Base-by-base conservation (phyloP, 2,113 vertebrate species). In the Columba janthina region DNA sequence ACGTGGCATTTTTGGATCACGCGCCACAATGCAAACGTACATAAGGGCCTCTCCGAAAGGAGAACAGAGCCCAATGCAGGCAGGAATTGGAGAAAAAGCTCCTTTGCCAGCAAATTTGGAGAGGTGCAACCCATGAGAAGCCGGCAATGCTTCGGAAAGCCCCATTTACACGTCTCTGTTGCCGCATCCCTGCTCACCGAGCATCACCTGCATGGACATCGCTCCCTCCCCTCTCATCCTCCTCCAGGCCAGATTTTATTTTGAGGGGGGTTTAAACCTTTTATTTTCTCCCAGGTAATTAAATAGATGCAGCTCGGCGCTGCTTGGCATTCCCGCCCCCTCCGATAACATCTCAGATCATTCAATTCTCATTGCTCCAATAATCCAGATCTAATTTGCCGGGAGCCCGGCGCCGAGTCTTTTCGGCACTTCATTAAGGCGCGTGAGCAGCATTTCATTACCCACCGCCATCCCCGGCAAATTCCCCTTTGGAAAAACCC, bases 361-460 rank as follows among this genome's bases (percentile, higher is more conserved):
- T 61, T 97, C 96, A 88, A 66, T 85, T 65, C 97, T 93, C 97
- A 15, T 69, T 80, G 92, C 96, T 97, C 96, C 96, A 78, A 96
- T 85, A 95, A 97, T 95, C 97, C 96, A 83, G 50, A 89, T 82
- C 93, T 93, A n/a, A 93, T 96, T 97, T 96, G 87, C 96, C 20
- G 6, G 69, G 93, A 96, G 95, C 83, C 82, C 29, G 5, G 60
- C 24, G 14, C 42, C 2, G 79, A 93, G 77, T 65, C 74, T 81
- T 72, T 93, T 67, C 28, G 14, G 88, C 84, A 73, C 95, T 96
- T 97, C 96, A 93, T 96, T 94, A 97, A 32, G 89, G 81, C 20
- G 5, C 88, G 84, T 96, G 96, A 96, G 92, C 94, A 44, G 96
- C 96, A 96, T 97, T 77, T 94, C 93, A 95, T 96, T 90, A 96